These are phyloP conservation scores for Lochmaea capreae DNA, from an alignment of 2,888 invertebrate genomes.

Conservation along the genomic window DNA sequence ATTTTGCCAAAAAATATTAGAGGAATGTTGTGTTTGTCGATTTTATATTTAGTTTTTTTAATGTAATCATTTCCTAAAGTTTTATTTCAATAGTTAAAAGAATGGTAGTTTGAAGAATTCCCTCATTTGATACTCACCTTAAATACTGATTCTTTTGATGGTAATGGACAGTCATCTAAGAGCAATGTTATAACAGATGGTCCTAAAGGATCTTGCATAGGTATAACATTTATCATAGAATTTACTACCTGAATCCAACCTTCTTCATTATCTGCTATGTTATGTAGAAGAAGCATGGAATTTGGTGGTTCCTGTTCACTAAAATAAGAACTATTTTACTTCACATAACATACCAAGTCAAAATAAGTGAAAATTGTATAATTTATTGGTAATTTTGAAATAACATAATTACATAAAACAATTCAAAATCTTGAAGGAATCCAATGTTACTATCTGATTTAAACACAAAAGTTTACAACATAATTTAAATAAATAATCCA, in stretches of 20 bases:
- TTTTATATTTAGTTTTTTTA: too few relatives aligned
- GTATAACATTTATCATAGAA: conserved; percentile 85
- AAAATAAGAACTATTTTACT: conserved; percentile 24
- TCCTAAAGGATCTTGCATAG: conserved; percentile 85
- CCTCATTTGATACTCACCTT: conserved; percentile 65
- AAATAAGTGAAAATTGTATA: background rate
- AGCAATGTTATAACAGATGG: conserved; percentile 91
- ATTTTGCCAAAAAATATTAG: too few relatives aligned
- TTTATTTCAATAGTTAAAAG: too few relatives aligned
- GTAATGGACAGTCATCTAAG: conserved; percentile 91
- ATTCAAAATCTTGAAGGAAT: too few relatives aligned
- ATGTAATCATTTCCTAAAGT: too few relatives aligned
- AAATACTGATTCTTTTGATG: conserved; percentile 75
- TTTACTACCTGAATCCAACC: conserved; percentile 91
- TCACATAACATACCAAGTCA: background rate
- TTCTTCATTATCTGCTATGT: conserved; percentile 89
- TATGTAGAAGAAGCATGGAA: conserved; percentile 84
- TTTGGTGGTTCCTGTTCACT: conserved; percentile 91
- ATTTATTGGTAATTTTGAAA: background rate
- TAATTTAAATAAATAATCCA: too few relatives aligned
- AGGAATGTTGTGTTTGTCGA: too few relatives aligned
- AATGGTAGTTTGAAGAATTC: background rate
- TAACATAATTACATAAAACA: too few relatives aligned
- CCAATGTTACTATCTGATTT: too few relatives aligned
- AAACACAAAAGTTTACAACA: too few relatives aligned